phyloP scores from a whole-genome alignment of 2,888 invertebrate species.

The Luffia ferchaultella region DNA sequence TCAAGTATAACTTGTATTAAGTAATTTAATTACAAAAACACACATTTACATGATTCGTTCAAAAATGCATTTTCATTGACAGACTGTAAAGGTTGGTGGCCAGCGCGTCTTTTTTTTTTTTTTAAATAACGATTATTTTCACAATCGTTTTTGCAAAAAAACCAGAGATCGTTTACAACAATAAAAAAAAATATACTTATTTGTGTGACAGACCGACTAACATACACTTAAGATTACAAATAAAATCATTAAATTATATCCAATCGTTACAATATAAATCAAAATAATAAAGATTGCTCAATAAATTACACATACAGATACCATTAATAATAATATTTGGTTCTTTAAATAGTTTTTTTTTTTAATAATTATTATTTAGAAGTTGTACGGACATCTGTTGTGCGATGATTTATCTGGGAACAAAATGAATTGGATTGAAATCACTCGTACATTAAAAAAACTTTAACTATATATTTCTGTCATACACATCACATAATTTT shows the following conservation, averaged over 20 bases:
- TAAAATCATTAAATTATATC: conserved; percentile 32
- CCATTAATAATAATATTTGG: conserved; percentile 60
- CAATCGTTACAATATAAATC: conserved; percentile 17
- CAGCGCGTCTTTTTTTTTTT: no score
- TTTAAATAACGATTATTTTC: no score
- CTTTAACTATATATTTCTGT: no score
- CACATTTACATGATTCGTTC: not conserved
- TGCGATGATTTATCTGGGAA: conserved; percentile 6
- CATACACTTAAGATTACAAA: conserved; percentile 11
- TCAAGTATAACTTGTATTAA: not conserved
- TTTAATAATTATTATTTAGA: conserved; percentile 12
- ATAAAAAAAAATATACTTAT: not conserved
- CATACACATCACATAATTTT: no score
- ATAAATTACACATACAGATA: conserved; percentile 52
- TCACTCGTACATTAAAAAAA: no score
- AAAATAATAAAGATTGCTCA: conserved; percentile 24
- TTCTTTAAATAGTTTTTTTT: conserved; percentile 43
- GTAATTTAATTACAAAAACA: not conserved
- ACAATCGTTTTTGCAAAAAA: not conserved
- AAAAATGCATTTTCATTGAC: not conserved
- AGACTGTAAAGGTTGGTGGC: no score
- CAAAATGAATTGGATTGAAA: not conserved
- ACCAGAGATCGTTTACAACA: not conserved
- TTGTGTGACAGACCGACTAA: not conserved
- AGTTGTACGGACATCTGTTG: not conserved